Evolutionary conservation across 2,113 vertebrate genomes (phyloP).

Genomic region (Myiopsitta monachus): DNA sequence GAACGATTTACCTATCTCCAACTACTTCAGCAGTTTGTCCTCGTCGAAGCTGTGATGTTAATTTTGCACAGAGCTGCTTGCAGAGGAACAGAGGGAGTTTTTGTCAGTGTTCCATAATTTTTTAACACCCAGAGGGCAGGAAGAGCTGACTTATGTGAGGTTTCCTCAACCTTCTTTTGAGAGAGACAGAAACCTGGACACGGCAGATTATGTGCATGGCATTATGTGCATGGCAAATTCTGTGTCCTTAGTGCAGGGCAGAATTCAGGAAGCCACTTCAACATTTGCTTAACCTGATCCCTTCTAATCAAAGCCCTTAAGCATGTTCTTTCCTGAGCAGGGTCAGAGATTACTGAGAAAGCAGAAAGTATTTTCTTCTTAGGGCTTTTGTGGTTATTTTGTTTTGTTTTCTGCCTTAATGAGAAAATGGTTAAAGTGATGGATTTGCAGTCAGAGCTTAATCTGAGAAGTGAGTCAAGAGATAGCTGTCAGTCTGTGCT

Average conservation of each 20-base stretch:
- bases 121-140: neutral
- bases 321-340: neutral
- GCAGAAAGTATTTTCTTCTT: neutral
- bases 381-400: neutral
- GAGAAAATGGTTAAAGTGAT: neutral
- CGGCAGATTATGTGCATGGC: accelerated
- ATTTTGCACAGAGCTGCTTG: neutral
- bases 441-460: neutral
- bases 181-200: accelerated
- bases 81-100: accelerated
- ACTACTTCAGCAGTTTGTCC: neutral
- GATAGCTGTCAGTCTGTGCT: neutral
- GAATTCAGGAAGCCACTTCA: neutral
- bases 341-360: neutral
- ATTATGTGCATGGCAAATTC: neutral
- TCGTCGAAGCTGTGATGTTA: accelerated
- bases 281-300: neutral
- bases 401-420: neutral
- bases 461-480: neutral
- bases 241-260: neutral
- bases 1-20: accelerated
- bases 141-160: neutral
- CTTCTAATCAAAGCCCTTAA: neutral
- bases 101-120: accelerated
- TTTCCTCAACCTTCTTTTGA: neutral